Conservation (phyloP, 2,888 invertebrate genomes). For the Nephrotoma appendiculata region DNA sequence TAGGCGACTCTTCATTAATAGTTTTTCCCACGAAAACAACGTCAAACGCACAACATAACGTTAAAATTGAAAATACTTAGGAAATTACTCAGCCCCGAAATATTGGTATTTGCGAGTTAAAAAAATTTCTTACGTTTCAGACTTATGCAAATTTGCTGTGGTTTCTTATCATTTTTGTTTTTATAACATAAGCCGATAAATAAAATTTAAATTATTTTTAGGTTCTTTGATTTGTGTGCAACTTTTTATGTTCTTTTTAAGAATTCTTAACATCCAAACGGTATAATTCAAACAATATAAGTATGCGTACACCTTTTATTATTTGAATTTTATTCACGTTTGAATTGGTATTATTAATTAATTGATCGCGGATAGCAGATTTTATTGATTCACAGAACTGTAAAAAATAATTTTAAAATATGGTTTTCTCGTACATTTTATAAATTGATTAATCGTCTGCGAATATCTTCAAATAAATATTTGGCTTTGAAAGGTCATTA, state of each 20-base stretch:
- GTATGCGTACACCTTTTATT: too few species aligned
- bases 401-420: too few species aligned
- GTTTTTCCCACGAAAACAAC: background rate
- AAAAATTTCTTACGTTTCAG: background rate
- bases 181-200: background rate
- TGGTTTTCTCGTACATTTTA: too few species aligned
- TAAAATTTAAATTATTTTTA: background rate
- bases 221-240: background rate
- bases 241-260: background rate
- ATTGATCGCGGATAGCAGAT: too few species aligned
- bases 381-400: too few species aligned
- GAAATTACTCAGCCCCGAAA: background rate
- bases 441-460: too few species aligned
- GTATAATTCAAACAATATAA: too few species aligned
- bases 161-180: background rate
- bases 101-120: background rate
- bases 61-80: background rate
- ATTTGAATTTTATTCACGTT: too few species aligned
- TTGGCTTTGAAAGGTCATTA: too few species aligned
- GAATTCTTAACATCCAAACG: too few species aligned
- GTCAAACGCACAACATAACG: background rate
- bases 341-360: too few species aligned
- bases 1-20: background rate
- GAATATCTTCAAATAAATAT: too few species aligned
- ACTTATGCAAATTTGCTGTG: background rate